Conservation (phyloP, 2,797 vertebrate genomes). For the Trachops cirrhosus region DNA sequence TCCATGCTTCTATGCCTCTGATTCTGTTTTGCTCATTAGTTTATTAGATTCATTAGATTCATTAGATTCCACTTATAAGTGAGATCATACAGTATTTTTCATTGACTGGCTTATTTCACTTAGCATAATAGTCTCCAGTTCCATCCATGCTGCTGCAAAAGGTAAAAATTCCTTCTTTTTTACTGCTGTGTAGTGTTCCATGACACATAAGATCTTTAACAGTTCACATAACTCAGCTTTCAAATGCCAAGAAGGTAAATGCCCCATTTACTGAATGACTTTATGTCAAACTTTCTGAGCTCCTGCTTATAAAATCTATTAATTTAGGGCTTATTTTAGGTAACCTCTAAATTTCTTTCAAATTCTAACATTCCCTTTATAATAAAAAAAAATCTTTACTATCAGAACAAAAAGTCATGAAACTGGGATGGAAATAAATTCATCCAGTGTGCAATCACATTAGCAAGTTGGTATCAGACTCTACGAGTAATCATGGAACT, state of each 20-base stretch:
- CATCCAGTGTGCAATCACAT: not conserved
- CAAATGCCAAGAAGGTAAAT: not conserved
- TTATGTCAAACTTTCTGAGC: not conserved
- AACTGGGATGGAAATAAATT: not conserved
- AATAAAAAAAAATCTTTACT: slow-evolving; percentile 17
- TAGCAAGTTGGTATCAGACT: not conserved
- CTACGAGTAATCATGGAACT: not conserved
- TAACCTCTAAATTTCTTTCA: not conserved
- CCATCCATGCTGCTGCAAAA: not conserved
- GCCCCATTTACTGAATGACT: not conserved
- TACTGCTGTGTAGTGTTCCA: not conserved
- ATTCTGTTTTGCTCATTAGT: not conserved
- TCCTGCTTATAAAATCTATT: not conserved
- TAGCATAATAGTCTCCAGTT: not conserved
- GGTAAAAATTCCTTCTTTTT: not conserved
- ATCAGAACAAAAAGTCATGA: slow-evolving; percentile 11
- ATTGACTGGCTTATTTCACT: not conserved
- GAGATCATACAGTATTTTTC: not conserved
- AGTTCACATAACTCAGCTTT: slow-evolving; percentile 22
- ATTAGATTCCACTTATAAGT: not conserved
- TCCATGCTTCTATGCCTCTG: not conserved
- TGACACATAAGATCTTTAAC: not conserved
- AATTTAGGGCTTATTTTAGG: not conserved
- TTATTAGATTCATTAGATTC: too few species aligned
- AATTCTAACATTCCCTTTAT: not conserved